Evolutionary conservation across 2,888 invertebrate species (phyloP), one percentile per base, ranked within the genome.

Genomic region (Drosophila helvetica): DNA sequence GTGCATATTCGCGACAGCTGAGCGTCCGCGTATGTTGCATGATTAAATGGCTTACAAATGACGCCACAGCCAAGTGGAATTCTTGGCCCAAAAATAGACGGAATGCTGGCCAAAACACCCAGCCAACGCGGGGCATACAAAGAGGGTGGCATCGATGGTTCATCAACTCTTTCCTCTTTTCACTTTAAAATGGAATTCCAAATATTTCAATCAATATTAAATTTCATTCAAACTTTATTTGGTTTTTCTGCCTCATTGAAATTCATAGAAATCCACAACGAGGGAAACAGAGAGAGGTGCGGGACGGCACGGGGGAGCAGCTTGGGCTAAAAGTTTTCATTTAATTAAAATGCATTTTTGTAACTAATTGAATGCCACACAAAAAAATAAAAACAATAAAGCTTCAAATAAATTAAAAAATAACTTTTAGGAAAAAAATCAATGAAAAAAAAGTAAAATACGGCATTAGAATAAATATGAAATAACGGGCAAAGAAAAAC

Each of bases 21-120:
- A 61, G 66, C 2, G 7, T 53, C 57, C 63, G 30, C 52, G 67
- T 58, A 67, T 59, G 48, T 57, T 52, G 56, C 60, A 66, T 88
- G 89, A 82, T 85, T 87, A 82, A 84, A 86, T 55, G 87, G 72
- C 79, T 86, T 86, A 69, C 75, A 81, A 87, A 87, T 85, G 87
- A 89, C 71, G 77, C 18, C 52, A 61, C 15, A 25, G 5, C 4
- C 4, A 12, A 56, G 12, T 30, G 38, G 47, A 62, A 63, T 30
- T 47, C 33, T 54, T 46, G 19, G 4, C 38, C 53, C 51, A 38
- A 69, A 69, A 69, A 69, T 54, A 68, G 57, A 48, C 25, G 42
- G 38, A 33, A 12, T 27, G 25, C 46, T 52, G 47, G 33, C 50
- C 19, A 27, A 17, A 47, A 17, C 30, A 8, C 4, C 12, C 12